Evolutionary conservation across 1,140 invertebrate species (phyloP).

Genomic region (Zelostemma sp.): DNA sequence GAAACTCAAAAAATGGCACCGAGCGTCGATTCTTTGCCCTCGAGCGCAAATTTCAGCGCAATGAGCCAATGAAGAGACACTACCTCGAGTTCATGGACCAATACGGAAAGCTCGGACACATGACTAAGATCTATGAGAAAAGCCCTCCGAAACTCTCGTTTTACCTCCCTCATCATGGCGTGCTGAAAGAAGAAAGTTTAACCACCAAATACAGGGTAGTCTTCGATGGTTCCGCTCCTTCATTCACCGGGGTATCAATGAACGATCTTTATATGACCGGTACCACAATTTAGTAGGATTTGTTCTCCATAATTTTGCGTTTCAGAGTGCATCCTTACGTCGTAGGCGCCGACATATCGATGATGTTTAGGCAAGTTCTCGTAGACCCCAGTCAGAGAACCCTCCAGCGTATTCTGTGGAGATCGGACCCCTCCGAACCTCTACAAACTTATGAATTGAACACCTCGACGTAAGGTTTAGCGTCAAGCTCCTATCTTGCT

Average conservation of each 20-base stretch:
- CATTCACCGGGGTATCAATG: constrained; percentile 26
- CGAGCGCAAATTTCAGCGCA: constrained; percentile 8
- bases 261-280: constrained; percentile 27
- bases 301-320: constrained; percentile 13
- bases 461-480: constrained; percentile 26
- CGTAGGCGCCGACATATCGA: constrained; percentile 8
- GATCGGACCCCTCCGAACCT: neutral
- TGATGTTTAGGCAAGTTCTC: constrained; percentile 12
- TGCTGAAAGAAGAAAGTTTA: constrained; percentile 36
- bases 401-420: constrained; percentile 28
- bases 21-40: neutral
- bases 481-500: constrained; percentile 52
- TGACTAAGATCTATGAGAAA: constrained; percentile 35
- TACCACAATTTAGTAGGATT: constrained; percentile 17
- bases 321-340: constrained; percentile 17
- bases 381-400: neutral
- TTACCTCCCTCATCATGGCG: constrained; percentile 55
- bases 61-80: neutral
- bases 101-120: constrained; percentile 59
- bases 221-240: constrained; percentile 53
- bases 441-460: constrained; percentile 8
- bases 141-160: too few species aligned
- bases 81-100: constrained; percentile 58
- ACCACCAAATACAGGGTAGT: constrained; percentile 57
- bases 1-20: constrained; percentile 9